Percentiles rank a stretch among this genome's conserved stretches.
These are phyloP conservation scores for Callaeas wilsoni DNA, from an alignment of 2,113 vertebrate species.

Conservation along the genomic window DNA sequence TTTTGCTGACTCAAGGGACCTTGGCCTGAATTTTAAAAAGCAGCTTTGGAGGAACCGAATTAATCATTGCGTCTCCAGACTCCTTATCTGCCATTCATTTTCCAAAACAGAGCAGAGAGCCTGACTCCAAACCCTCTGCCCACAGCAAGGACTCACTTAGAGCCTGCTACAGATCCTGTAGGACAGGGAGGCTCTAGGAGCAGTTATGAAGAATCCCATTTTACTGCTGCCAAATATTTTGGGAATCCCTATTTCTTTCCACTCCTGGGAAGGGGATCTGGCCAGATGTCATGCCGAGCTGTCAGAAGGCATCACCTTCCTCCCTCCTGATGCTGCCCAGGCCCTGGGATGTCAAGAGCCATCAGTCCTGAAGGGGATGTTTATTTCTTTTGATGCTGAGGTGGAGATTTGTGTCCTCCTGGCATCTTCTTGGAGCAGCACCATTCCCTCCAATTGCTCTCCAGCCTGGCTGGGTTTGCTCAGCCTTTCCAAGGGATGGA, in stretches of 20 bases:
- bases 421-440: neutral
- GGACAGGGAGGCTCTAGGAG: neutral
- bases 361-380: neutral
- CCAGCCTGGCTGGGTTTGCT: neutral
- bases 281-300: neutral
- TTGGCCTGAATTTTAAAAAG: conserved; percentile 48
- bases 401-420: neutral
- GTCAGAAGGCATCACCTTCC: conserved; percentile 2
- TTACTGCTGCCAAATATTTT: neutral
- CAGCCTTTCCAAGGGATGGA: neutral
- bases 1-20: conserved; percentile 63
- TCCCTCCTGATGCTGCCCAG: conserved; percentile 22
- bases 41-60: neutral
- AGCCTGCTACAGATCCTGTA: neutral
- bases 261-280: neutral
- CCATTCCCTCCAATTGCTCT: neutral
- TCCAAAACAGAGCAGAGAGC: neutral
- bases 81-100: neutral
- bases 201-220: neutral
- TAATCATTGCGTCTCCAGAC: neutral
- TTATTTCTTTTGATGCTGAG: neutral
- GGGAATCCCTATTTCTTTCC: conserved; percentile 24
- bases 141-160: neutral
- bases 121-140: neutral
- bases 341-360: neutral